Evolutionary conservation across 2,113 vertebrate species (phyloP).

Genomic region (Pluvialis apricaria): DNA sequence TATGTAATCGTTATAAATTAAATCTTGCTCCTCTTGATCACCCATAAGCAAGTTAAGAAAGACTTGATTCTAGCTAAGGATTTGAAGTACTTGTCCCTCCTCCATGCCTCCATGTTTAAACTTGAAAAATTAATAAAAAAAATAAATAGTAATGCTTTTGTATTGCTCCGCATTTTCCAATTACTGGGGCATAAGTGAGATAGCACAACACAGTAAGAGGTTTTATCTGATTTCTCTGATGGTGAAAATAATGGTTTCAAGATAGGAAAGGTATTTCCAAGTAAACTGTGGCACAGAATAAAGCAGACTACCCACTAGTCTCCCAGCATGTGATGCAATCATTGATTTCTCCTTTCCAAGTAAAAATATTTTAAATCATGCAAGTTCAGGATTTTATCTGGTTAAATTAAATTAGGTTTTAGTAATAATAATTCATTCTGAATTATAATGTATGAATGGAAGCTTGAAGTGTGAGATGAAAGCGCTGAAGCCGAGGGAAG

Average conservation of each 20-base stretch:
- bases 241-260: neutral
- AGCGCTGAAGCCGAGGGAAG: neutral
- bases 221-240: neutral
- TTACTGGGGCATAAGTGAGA: neutral
- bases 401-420: neutral
- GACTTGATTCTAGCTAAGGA: neutral
- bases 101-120: neutral
- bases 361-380: neutral
- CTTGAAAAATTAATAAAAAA: neutral
- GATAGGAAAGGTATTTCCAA: neutral
- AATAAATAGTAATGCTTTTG: neutral
- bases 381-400: neutral
- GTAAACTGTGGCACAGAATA: neutral
- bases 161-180: neutral
- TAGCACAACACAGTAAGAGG: neutral
- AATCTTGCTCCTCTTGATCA: neutral
- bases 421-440: neutral
- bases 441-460: neutral
- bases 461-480: neutral
- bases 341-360: neutral
- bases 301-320: neutral
- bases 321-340: neutral
- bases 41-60: neutral
- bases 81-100: neutral
- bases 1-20: neutral